Evolutionary conservation across 2,888 invertebrate genomes (phyloP).

Genomic region (Rutpela maculata): DNA sequence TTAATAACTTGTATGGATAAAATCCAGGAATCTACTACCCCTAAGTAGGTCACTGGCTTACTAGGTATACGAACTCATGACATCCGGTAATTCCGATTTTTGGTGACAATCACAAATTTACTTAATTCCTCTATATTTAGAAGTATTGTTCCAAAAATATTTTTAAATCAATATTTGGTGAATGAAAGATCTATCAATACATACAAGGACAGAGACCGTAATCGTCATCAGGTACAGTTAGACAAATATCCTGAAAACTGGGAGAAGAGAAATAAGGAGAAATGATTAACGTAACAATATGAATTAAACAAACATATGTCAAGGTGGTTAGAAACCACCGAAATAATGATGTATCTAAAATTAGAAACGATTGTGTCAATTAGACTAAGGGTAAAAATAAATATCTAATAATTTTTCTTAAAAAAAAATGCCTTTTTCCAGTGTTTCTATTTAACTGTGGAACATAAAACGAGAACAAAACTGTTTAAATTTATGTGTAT

Average conservation of each 20-base stretch:
- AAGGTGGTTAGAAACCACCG: background rate
- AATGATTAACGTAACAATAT: background rate
- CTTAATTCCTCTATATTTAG: slow-evolving; percentile 21
- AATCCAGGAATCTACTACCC: slow-evolving; percentile 19
- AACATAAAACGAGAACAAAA: too few species aligned
- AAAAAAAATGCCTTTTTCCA: too few species aligned
- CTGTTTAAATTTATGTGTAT: too few species aligned
- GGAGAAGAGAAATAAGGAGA: background rate
- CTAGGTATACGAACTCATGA: slow-evolving; percentile 27
- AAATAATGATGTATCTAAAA: background rate
- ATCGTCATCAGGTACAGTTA: slow-evolving; percentile 5
- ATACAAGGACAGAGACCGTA: slow-evolving; percentile 4
- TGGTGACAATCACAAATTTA: slow-evolving; percentile 22
- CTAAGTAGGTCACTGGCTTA: slow-evolving; percentile 30
- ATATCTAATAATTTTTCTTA: too few species aligned
- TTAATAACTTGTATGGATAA: background rate
- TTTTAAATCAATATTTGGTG: slow-evolving; percentile 32
- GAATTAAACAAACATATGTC: background rate
- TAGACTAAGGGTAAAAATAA: background rate
- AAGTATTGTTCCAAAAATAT: slow-evolving; percentile 27
- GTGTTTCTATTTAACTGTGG: too few species aligned
- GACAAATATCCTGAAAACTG: slow-evolving; percentile 4
- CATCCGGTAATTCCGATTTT: background rate
- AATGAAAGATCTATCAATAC: background rate
- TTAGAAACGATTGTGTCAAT: background rate